Conservation (phyloP, 2,797 vertebrate genomes). For the Aselliscus stoliczkanus region DNA sequence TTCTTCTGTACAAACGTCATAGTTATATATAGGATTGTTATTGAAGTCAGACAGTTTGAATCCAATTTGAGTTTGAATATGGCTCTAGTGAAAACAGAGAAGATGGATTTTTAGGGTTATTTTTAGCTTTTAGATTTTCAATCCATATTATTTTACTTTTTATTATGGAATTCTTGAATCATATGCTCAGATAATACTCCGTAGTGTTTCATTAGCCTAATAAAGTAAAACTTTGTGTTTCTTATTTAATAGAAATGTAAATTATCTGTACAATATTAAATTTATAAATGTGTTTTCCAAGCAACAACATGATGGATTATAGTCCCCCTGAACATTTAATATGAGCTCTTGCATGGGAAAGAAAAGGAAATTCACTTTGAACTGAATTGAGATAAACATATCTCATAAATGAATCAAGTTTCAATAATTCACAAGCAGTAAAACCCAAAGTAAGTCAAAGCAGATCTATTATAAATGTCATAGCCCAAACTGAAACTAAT, state of each 20-base stretch:
- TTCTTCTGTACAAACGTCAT: neutral
- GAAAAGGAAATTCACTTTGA: conserved; percentile 62
- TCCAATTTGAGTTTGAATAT: conserved; percentile 1
- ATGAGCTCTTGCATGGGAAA: conserved; percentile 30
- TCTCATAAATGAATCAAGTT: conserved; percentile 59
- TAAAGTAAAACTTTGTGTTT: conserved; percentile 58
- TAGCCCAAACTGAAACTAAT: neutral
- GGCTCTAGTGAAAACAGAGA: neutral
- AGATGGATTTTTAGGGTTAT: neutral
- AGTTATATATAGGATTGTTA: conserved; percentile 1
- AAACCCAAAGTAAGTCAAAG: conserved; percentile 20
- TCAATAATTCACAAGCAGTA: conserved; percentile 51
- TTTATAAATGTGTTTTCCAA: conserved; percentile 50
- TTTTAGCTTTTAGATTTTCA: conserved; percentile 32
- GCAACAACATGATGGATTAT: conserved; percentile 44
- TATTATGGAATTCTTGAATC: neutral
- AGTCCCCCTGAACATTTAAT: conserved; percentile 40
- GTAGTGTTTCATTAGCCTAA: conserved; percentile 51
- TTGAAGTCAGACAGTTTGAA: conserved; percentile 12
- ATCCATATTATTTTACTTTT: conserved; percentile 35
- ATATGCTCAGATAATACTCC: neutral
- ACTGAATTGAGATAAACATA: conserved; percentile 50
- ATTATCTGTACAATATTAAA: conserved; percentile 36
- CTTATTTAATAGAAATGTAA: conserved; percentile 33
- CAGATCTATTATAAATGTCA: neutral